phyloP scores from a whole-genome alignment of 2,797 vertebrate species.

The Chanos chanos region DNA sequence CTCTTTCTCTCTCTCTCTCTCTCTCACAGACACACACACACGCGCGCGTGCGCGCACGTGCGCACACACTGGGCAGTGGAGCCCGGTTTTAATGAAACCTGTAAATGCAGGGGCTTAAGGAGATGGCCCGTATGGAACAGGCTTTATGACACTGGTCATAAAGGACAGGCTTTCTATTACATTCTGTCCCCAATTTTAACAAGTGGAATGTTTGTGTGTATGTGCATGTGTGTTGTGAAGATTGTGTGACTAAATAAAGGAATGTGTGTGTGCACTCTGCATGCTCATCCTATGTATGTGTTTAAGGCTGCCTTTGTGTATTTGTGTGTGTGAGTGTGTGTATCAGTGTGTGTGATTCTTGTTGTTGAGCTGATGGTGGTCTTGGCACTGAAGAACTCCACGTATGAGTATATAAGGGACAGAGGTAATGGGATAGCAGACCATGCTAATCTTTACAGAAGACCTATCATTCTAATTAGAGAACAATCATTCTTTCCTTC shows the following conservation, averaged over 20 bases:
- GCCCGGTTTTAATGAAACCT: constrained; percentile 7
- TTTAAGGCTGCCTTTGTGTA: neutral
- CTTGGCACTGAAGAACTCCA: too few species aligned
- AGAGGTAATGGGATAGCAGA: too few species aligned
- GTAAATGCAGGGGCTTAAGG: neutral
- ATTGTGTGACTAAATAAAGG: neutral
- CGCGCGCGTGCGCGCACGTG: neutral
- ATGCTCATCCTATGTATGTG: neutral
- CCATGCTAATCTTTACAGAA: too few species aligned
- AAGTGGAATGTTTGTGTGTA: constrained; percentile 17
- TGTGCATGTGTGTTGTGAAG: neutral
- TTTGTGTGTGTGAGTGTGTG: neutral
- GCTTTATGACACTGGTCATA: too few species aligned
- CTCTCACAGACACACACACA: neutral
- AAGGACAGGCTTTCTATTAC: constrained; percentile 27
- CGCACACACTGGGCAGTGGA: neutral
- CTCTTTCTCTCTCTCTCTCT: too few species aligned
- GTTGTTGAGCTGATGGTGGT: too few species aligned
- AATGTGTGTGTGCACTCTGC: too few species aligned
- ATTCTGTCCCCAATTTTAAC: constrained; percentile 23
- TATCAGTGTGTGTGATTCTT: too few species aligned
- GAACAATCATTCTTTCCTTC: constrained; percentile 16
- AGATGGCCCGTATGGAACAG: neutral
- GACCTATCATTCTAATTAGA: too few species aligned
- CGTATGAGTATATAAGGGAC: too few species aligned